These are phyloP conservation scores for Dunckerocampus dactyliophorus DNA, from an alignment of 2,113 vertebrate genomes.

Conservation along the genomic window DNA sequence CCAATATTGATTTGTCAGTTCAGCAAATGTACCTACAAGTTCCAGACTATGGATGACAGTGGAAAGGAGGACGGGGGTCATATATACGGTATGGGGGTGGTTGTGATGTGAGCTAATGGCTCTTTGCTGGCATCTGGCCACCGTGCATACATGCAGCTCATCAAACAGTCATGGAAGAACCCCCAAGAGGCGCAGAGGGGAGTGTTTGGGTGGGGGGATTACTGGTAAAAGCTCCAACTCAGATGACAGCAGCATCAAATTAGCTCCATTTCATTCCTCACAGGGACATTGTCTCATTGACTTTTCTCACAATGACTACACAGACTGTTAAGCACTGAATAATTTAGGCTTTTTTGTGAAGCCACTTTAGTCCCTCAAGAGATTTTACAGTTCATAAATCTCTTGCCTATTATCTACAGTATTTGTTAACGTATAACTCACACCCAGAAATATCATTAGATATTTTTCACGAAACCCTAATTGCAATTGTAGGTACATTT, in stretches of 20 bases:
- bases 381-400: not conserved
- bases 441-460: not conserved
- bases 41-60: conserved; percentile 3
- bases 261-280: conserved; percentile 23
- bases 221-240: conserved; percentile 6
- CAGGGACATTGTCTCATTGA: conserved; percentile 15
- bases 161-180: conserved; percentile 40
- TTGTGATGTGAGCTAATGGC: conserved; percentile 66
- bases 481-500: not conserved
- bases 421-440: not conserved
- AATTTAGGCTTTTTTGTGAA: not conserved
- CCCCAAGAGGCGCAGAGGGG: not conserved
- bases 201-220: not conserved
- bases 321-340: not conserved
- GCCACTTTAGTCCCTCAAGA: not conserved
- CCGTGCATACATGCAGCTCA: conserved; percentile 48
- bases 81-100: conserved; percentile 3
- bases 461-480: not conserved
- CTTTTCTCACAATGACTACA: not conserved
- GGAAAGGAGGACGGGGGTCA: conserved; percentile 15
- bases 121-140: conserved; percentile 53
- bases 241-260: conserved; percentile 16
- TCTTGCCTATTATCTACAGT: not conserved
- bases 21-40: too few species aligned
- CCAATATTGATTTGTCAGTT: too few species aligned